phyloP scores from a whole-genome alignment of 2,113 vertebrate genomes.

The Paedocypris sp. region DNA sequence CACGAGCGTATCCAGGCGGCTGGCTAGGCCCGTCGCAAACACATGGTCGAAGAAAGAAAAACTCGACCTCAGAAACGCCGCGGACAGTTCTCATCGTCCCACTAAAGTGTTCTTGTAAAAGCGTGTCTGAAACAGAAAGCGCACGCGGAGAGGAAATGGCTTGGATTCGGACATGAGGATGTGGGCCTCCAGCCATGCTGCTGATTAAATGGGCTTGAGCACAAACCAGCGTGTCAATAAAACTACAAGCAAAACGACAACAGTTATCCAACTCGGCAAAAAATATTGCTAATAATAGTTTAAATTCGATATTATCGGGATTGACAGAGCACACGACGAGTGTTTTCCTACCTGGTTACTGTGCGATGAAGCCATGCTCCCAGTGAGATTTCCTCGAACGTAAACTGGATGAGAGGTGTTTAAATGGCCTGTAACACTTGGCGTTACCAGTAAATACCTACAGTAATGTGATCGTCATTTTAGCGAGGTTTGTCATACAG shows the following conservation, averaged over 20 bases:
- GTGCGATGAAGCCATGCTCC: slow-evolving; percentile 71
- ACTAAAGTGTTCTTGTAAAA: too few species aligned
- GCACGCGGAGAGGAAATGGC: neutral
- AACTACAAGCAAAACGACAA: too few species aligned
- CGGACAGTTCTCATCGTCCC: neutral
- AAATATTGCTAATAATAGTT: too few species aligned
- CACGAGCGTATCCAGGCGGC: slow-evolving; percentile 46
- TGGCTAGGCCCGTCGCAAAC: slow-evolving; percentile 54
- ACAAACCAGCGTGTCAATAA: slow-evolving; percentile 31
- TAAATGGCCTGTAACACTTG: slow-evolving; percentile 39
- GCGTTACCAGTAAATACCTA: slow-evolving; percentile 45
- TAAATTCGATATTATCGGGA: neutral
- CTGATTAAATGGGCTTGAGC: slow-evolving; percentile 1
- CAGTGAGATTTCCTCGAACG: slow-evolving; percentile 53
- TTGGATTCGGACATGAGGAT: neutral
- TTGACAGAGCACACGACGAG: neutral
- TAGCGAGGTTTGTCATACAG: slow-evolving; percentile 41
- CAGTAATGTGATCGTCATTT: slow-evolving; percentile 49
- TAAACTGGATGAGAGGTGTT: slow-evolving; percentile 39
- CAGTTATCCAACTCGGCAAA: too few species aligned
- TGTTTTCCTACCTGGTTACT: slow-evolving; percentile 65
- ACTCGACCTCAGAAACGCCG: neutral
- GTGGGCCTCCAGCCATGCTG: slow-evolving; percentile 12
- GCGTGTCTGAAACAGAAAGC: neutral
- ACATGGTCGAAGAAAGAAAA: slow-evolving; percentile 29